These are phyloP conservation scores for Propsilocerus akamusi DNA, from an alignment of 1,140 invertebrate genomes.

Conservation along the genomic window DNA sequence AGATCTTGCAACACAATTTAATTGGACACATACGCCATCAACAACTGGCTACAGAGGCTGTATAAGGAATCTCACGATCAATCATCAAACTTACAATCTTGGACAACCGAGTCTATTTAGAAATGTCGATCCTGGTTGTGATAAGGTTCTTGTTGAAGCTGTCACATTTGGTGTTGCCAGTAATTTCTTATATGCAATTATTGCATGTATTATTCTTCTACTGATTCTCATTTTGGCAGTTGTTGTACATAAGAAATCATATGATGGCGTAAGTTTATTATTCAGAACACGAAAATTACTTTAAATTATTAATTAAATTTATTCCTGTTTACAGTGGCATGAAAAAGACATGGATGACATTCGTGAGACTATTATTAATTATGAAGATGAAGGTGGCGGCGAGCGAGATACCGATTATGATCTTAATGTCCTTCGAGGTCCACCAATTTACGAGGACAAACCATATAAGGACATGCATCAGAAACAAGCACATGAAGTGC, in stretches of 20 bases:
- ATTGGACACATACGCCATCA: constrained; percentile 45
- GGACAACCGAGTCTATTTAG: constrained; percentile 45
- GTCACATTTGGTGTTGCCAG: constrained; percentile 63
- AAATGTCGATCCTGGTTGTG: constrained; percentile 49
- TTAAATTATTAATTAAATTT: neutral
- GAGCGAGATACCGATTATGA: constrained; percentile 91
- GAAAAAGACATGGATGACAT: constrained; percentile 90
- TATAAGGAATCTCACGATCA: constrained; percentile 67
- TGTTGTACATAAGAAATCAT: constrained; percentile 63
- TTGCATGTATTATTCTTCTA: constrained; percentile 58
- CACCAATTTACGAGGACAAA: constrained; percentile 23
- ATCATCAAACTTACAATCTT: constrained; percentile 57
- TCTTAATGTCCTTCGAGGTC: constrained; percentile 60
- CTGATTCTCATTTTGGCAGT: constrained; percentile 69
- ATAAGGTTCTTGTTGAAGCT: constrained; percentile 43
- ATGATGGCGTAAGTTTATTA: constrained; percentile 37
- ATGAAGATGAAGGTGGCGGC: constrained; percentile 92
- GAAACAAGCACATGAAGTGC: constrained; percentile 28
- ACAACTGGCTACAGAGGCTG: constrained; percentile 60
- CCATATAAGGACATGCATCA: constrained; percentile 17
- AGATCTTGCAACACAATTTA: constrained; percentile 32
- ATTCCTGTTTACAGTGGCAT: constrained; percentile 34
- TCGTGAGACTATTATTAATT: constrained; percentile 90
- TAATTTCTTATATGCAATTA: constrained; percentile 66
- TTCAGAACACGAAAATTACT: neutral